Percentiles rank a stretch among this genome's conserved stretches.
Evolutionary conservation across 2,113 vertebrate genomes (phyloP).

Genomic region (Ciconia stormi): DNA sequence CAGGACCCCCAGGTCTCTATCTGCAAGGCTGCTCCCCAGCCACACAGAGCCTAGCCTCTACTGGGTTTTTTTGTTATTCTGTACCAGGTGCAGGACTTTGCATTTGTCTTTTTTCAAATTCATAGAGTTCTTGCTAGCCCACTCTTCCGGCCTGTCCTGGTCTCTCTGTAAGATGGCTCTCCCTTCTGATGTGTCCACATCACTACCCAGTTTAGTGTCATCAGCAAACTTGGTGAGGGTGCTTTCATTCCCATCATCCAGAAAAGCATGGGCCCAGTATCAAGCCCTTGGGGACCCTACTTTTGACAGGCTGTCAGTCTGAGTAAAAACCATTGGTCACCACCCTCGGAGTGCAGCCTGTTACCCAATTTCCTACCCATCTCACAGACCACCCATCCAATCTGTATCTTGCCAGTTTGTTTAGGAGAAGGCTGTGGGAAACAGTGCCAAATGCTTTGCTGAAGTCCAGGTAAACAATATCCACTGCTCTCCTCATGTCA

Average conservation of each 20-base stretch:
- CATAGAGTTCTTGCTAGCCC: background rate
- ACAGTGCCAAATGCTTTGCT: no score
- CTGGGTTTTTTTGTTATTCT: background rate
- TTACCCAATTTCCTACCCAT: no score
- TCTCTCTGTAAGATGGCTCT: background rate
- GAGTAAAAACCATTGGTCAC: no score
- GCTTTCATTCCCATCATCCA: background rate
- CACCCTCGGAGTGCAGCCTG: no score
- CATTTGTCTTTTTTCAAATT: background rate
- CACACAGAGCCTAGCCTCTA: no score
- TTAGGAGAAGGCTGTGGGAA: no score
- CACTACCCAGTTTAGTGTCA: background rate
- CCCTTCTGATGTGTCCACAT: background rate
- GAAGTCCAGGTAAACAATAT: background rate
- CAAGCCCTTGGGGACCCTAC: no score
- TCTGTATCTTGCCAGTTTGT: no score
- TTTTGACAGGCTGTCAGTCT: no score
- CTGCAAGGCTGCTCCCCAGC: background rate
- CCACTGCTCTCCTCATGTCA: background rate
- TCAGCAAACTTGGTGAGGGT: background rate
- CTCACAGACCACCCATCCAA: no score
- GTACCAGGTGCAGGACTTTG: background rate
- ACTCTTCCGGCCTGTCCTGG: background rate
- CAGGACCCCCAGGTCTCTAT: background rate
- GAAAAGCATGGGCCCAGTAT: background rate